phyloP scores from a whole-genome alignment of 2,797 vertebrate genomes.

The Xerus rutilus region DNA sequence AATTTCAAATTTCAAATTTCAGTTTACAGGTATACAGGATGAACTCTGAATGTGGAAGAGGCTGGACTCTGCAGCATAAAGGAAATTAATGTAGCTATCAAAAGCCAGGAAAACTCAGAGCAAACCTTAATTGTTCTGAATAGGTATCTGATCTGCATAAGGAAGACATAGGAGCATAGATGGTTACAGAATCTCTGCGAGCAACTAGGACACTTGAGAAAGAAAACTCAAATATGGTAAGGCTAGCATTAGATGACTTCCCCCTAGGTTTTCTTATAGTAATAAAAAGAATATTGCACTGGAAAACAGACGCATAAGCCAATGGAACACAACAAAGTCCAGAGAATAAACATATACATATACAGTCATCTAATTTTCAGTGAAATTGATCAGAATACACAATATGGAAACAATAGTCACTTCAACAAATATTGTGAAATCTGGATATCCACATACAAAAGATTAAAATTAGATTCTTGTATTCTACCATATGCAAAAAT shows the following conservation, averaged over 20 bases:
- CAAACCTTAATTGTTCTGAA: background rate
- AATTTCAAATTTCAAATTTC: background rate
- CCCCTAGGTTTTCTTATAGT: background rate
- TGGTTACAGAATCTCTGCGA: background rate
- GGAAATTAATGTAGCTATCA: background rate
- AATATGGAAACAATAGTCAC: too few species aligned
- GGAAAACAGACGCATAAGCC: too few species aligned
- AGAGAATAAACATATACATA: too few species aligned
- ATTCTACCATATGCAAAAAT: too few species aligned
- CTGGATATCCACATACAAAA: too few species aligned
- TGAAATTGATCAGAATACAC: too few species aligned
- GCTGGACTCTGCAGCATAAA: background rate
- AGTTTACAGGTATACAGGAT: background rate
- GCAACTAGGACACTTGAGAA: background rate
- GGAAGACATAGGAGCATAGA: too few species aligned
- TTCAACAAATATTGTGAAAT: too few species aligned
- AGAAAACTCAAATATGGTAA: background rate
- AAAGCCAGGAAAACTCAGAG: background rate
- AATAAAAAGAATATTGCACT: too few species aligned
- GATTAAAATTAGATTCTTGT: too few species aligned
- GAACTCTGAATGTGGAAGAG: background rate
- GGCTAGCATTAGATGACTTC: background rate
- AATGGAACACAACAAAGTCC: too few species aligned
- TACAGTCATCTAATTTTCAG: too few species aligned
- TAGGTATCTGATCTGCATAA: background rate